phyloP scores from a whole-genome alignment of 2,113 vertebrate species.

The Procavia capensis region DNA sequence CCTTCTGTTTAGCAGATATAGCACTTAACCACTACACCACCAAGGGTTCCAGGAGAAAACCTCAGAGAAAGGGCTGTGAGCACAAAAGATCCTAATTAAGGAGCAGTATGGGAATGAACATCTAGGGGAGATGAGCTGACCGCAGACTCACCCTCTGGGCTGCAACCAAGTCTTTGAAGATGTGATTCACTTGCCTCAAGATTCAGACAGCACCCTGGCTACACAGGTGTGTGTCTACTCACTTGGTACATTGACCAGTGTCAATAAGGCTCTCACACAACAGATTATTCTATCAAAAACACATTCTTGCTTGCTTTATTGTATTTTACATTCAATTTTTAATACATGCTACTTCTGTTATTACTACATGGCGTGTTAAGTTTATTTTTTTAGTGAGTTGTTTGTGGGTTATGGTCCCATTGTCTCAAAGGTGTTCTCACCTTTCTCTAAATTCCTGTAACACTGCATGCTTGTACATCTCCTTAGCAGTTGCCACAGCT shows the following conservation, averaged over 20 bases:
- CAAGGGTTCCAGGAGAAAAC: no score
- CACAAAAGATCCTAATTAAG: not conserved
- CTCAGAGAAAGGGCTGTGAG: not conserved
- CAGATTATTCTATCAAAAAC: not conserved
- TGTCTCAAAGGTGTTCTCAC: not conserved
- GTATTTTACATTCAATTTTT: not conserved
- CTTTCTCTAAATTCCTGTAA: not conserved
- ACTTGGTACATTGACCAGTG: not conserved
- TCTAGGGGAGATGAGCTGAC: not conserved
- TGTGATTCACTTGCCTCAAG: not conserved
- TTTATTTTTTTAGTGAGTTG: not conserved
- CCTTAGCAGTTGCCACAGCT: not conserved
- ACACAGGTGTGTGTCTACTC: not conserved
- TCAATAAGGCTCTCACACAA: not conserved
- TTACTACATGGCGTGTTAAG: not conserved
- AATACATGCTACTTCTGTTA: not conserved
- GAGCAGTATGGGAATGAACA: not conserved
- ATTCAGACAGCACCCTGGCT: not conserved
- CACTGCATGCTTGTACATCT: not conserved
- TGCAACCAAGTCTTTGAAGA: not conserved
- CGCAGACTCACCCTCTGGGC: not conserved
- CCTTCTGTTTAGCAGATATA: no score
- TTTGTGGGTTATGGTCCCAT: not conserved
- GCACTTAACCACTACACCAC: no score
- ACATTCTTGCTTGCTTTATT: not conserved